phyloP scores from a whole-genome alignment of 2,888 invertebrate genomes.

The Cataglyphis altisquamis region DNA sequence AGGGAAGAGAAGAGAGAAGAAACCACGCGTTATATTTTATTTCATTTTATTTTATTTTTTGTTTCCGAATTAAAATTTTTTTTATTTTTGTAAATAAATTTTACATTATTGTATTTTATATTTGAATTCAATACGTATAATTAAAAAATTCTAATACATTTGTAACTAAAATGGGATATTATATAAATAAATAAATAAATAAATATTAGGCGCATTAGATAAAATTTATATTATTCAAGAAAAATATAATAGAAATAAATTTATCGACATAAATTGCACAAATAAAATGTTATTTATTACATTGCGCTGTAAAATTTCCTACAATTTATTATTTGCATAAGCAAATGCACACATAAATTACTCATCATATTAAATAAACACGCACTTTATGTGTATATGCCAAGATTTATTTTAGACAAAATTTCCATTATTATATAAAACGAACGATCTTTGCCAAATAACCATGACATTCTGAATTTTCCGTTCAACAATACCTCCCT shows the following conservation, averaged over 20 bases:
- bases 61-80: background rate
- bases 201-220: background rate
- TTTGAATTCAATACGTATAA: background rate
- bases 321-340: background rate
- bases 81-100: background rate
- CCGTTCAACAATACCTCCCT: background rate
- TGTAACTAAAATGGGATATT: background rate
- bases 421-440: background rate
- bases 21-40: background rate
- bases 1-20: background rate
- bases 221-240: background rate
- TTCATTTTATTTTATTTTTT: background rate
- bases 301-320: background rate
- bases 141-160: background rate
- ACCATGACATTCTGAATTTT: slow-evolving; percentile 22
- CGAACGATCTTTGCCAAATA: slow-evolving; percentile 10
- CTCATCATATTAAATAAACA: background rate
- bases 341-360: background rate
- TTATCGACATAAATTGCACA: background rate
- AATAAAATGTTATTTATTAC: slow-evolving; percentile 3
- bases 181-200: background rate
- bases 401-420: background rate
- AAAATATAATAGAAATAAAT: slow-evolving; percentile 1
- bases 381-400: background rate
- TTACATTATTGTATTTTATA: background rate